Conservation (phyloP, 2,888 invertebrate species). For the Pachliopta kotzebuea region DNA sequence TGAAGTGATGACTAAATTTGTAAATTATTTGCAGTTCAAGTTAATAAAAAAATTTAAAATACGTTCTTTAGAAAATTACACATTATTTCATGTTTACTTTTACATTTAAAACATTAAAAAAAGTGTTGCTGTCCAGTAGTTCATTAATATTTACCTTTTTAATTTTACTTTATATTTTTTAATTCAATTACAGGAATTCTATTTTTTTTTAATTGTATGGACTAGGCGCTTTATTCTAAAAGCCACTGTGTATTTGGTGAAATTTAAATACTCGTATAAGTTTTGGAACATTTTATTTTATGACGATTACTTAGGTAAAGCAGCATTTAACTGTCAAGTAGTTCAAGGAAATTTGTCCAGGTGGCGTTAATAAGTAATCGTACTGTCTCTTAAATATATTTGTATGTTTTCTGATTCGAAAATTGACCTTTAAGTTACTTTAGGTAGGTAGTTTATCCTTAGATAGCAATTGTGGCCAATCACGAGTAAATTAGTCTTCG, state of each 20-base stretch:
- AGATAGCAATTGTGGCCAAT: constrained; percentile 42
- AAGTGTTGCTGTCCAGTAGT: too few species aligned
- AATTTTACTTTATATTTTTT: too few species aligned
- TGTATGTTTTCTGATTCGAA: constrained; percentile 31
- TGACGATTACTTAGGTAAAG: constrained; percentile 33
- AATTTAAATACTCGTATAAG: neutral
- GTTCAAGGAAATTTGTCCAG: constrained; percentile 29
- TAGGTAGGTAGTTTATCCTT: constrained; percentile 31
- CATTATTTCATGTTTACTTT: too few species aligned
- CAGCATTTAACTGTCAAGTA: constrained; percentile 33
- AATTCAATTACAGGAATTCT: too few species aligned
- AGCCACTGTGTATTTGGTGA: neutral
- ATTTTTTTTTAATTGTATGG: too few species aligned
- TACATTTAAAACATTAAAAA: too few species aligned
- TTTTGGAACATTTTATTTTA: neutral
- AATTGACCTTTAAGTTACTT: constrained; percentile 30
- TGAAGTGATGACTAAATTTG: too few species aligned
- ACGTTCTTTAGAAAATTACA: too few species aligned
- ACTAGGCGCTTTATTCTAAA: too few species aligned
- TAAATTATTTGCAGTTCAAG: too few species aligned
- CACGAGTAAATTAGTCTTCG: constrained; percentile 36
- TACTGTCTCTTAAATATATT: constrained; percentile 22
- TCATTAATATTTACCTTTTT: too few species aligned
- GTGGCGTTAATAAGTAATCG: constrained; percentile 25
- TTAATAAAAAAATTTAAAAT: too few species aligned